Base-by-base conservation (phyloP, 2,888 invertebrate species). In the Oscheius sp. region DNA sequence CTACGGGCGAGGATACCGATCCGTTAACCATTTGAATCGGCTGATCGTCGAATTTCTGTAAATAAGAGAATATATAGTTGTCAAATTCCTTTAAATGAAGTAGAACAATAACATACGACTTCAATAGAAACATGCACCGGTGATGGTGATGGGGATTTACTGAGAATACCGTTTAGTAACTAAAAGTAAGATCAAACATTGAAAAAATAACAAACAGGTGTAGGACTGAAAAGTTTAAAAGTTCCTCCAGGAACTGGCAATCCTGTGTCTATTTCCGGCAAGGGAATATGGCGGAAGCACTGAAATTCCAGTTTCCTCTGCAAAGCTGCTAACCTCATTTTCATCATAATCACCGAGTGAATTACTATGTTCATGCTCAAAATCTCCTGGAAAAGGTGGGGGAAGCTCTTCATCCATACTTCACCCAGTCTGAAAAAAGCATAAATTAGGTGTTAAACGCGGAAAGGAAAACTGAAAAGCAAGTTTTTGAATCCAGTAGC, bases 381-480 rank as follows among this genome's bases (percentile, higher is more conserved):
- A 54, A 28, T 38, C 32, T 17, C 56, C 54, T 28, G 54, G 44
- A n/a, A 65, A 26, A n/a, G 65, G 65, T 12, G 65, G 65, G n/a
- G 65, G 65, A n/a, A 36, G 38, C 54, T 65, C 65, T 20, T 36
- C 51, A 22, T 65, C 65, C 65, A 65, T 65, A n/a, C 38, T 26
- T n/a, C 12, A 1, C 22, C 56, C 20, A 20, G 14, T 22, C 33
- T 36, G 38, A 36, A 56, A 56, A 32, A 28, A n/a, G 28, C 32
- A 47, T 24, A 47, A 47, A 36, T 36, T 36, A 36, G 14, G 8
- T 36, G 36, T 8, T 36, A 36, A 14, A 36, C 14, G 14, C 36
- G 36, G 36, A 14, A 36, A 14, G n/a, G n/a, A n/a, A n/a, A n/a
- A n/a, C n/a, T n/a, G n/a, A n/a, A n/a, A n/a, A n/a, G n/a, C n/a